Evolutionary conservation across 2,113 vertebrate genomes (phyloP), one percentile per base, ranked within the genome.

Genomic region (Otocyon megalotis): DNA sequence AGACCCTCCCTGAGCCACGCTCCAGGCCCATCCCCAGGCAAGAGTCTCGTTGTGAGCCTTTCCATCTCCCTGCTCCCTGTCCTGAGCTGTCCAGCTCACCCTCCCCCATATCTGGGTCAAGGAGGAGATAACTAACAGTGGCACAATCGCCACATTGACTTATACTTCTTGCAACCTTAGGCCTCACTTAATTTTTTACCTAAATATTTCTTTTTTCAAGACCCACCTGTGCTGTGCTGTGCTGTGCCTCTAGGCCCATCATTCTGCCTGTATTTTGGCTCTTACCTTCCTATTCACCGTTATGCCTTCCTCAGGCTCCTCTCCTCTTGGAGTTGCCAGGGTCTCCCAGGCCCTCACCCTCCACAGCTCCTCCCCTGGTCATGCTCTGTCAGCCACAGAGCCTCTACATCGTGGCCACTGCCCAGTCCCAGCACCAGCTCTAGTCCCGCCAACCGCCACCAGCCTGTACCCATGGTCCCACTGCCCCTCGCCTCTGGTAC

Each of bases 141-240:
- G 79, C 48, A 35, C 7, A 12, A n/a, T 20, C n/a, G n/a, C 14
- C 11, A 12, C 8, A 5, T 53, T 90, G 35, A 58, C 16, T 48
- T 6, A 48, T 28, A 28, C 35, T 69, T 48, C 58, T 76, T 3
- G 28, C 19, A 76, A 84, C 2, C 16, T 48, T 43, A 15, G 50
- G 58, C 26, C 65, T 65, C 50, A 56, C n/a, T 77, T 65, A 53
- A 14, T 30, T 37, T 22, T 84, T 56, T 43, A 65, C 3, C 0
- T 32, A 53, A 22, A 35, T 76, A 63, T 67, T 84, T 84, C n/a
- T 89, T 65, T 24, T 83, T 77, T 67, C 50, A 82, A 95, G 69
- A 58, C 35, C 63, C 43, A 90, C 19, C 48, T 72, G 10, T 9
- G 20, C 79, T 56, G 11, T 9, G 20, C 79, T 56, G 11, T 63